Conservation (phyloP, 2,113 vertebrate species). For the Diadophis punctatus region DNA sequence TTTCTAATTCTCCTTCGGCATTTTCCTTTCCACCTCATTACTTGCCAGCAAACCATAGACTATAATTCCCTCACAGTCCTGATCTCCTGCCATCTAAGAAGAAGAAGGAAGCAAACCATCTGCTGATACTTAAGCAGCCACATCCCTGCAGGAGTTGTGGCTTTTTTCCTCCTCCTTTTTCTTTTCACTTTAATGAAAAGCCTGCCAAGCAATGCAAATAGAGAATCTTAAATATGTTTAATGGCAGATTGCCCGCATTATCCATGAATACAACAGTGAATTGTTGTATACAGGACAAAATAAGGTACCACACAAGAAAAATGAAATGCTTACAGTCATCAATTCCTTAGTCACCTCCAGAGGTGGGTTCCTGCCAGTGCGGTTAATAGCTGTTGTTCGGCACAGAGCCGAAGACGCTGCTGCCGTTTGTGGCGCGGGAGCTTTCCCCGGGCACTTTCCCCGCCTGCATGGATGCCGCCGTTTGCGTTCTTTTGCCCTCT, state of each 20-base stretch:
- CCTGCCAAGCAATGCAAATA: not conserved
- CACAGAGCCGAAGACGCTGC: too few relatives aligned
- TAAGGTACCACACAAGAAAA: not conserved
- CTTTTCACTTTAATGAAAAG: not conserved
- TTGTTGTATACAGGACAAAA: not conserved
- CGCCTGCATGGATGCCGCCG: too few relatives aligned
- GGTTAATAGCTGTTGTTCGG: too few relatives aligned
- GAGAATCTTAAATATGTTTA: not conserved
- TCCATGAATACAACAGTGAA: slow-evolving; percentile 5
- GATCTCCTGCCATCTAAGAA: slow-evolving; percentile 18
- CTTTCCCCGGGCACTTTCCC: too few relatives aligned
- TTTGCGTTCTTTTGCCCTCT: too few relatives aligned
- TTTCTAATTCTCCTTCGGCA: slow-evolving; percentile 11
- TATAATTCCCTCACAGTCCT: not conserved
- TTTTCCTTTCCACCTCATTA: slow-evolving; percentile 39
- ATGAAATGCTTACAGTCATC: not conserved
- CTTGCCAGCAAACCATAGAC: slow-evolving; percentile 6
- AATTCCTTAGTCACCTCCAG: not conserved
- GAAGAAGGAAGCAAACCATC: not conserved
- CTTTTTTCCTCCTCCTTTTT: not conserved
- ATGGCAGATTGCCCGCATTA: not conserved
- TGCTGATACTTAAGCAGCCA: not conserved
- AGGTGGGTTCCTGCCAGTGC: too few relatives aligned
- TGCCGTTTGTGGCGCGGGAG: too few relatives aligned
- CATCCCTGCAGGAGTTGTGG: not conserved